Conservation (phyloP, 2,888 invertebrate species). For the Gnatocerus cornutus region DNA sequence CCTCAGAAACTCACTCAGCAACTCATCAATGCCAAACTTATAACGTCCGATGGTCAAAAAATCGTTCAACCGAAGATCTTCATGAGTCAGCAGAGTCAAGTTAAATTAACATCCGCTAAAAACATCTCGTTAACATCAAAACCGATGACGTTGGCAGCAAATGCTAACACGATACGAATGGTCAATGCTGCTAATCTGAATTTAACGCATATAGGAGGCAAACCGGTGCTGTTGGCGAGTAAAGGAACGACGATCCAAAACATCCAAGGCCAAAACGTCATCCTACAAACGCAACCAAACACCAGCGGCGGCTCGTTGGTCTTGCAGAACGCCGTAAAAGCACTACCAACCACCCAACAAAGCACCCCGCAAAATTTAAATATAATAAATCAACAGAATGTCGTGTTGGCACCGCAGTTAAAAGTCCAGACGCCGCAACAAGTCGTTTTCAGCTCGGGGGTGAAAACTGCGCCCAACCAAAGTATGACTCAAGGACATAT, state of each 20-base stretch:
- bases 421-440: conserved; percentile 66
- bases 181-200: conserved; percentile 72
- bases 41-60: conserved; percentile 64
- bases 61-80: conserved; percentile 63
- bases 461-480: conserved; percentile 50
- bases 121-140: conserved; percentile 58
- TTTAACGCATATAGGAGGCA: conserved; percentile 74
- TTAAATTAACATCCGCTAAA: conserved; percentile 56
- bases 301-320: conserved; percentile 55
- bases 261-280: conserved; percentile 70
- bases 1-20: conserved; percentile 69
- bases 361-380: conserved; percentile 58
- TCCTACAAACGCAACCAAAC: conserved; percentile 67
- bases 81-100: conserved; percentile 55
- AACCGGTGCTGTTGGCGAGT: conserved; percentile 74
- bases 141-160: conserved; percentile 60
- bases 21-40: conserved; percentile 72
- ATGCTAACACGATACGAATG: conserved; percentile 71
- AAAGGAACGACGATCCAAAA: conserved; percentile 67
- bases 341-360: conserved; percentile 49
- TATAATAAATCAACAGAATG: conserved; percentile 65
- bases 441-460: conserved; percentile 64
- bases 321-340: conserved; percentile 61
- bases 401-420: conserved; percentile 67
- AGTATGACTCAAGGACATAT: conserved; percentile 64